phyloP scores from a whole-genome alignment of 2,113 vertebrate genomes.

The Eubucco bourcierii region DNA sequence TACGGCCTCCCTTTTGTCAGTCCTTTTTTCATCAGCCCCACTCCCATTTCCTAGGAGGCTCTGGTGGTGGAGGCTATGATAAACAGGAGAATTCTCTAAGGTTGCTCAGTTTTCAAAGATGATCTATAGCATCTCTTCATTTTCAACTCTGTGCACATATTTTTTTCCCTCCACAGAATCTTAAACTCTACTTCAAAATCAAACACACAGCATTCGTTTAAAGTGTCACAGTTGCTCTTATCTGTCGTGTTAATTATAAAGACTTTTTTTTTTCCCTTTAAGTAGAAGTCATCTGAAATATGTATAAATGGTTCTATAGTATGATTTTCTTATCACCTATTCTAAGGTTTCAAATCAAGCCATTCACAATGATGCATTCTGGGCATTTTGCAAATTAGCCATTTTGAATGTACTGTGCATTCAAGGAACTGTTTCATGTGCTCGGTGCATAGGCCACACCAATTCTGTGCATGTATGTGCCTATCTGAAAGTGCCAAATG shows the following conservation, averaged over 20 bases:
- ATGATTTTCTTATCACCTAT: slow-evolving; percentile 34
- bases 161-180: background rate
- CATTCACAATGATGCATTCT: background rate
- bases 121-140: background rate
- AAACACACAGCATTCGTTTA: background rate
- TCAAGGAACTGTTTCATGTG: background rate
- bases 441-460: background rate
- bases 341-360: slow-evolving; percentile 22
- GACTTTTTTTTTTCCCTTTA: background rate
- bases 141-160: background rate
- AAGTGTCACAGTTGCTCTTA: slow-evolving; percentile 32
- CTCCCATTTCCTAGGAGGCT: background rate
- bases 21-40: background rate
- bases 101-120: background rate
- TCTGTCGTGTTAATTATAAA: slow-evolving; percentile 20
- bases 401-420: background rate
- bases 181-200: slow-evolving; percentile 50
- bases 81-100: background rate
- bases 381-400: slow-evolving; percentile 24
- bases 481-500: background rate
- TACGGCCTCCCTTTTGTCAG: background rate
- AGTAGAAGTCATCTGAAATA: background rate
- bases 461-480: background rate
- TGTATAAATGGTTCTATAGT: slow-evolving; percentile 10
- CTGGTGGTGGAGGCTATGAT: background rate